Evolutionary conservation across 2,797 vertebrate species (phyloP), one percentile per base, ranked within the genome.

Genomic region (Poecilia picta): DNA sequence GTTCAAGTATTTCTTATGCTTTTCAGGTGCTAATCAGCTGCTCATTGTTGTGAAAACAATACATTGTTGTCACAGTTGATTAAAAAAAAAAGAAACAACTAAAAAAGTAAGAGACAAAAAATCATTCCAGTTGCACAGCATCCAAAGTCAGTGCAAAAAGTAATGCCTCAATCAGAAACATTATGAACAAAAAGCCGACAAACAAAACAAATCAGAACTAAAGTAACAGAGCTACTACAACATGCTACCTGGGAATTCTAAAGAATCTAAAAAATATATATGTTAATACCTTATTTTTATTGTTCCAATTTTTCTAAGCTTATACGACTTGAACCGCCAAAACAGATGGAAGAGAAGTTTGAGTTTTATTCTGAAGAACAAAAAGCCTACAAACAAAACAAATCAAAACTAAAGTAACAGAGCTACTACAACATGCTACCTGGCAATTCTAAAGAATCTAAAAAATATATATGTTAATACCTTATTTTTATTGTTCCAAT

Each of bases 311-410:
- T 5, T 10, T 66, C 20, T 68, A 25, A n/a, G 25, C 23, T 43
- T 15, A 3, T 25, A 11, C 41, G 39, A 70, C 6, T 41, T 43
- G 23, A 70, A 70, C 25, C n/a, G 33, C 46, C 15, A 23, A 71
- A 71, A 71, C 13, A 4, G 12, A 23, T 68, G 3, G 36, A 39
- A 68, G 20, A 4, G 10, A 66, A 20, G 16, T 25, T 15, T 8
- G 33, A 3, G 0, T 62, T 85, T 92, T 91, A n/a, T n/a, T n/a
- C n/a, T n/a, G n/a, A n/a, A n/a, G 28, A 62, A 33, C 28, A 62
- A 62, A 33, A 33, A 33, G 28, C 55, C 55, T 57, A 28, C 3
- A 57, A 57, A 57, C 53, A 55, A n/a, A 55, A n/a, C 3, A 4
- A 55, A 55, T 53, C 25, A 55, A 25, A 57, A 15, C 4, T 15